Evolutionary conservation across 2,797 vertebrate species (phyloP), one percentile per base, ranked within the genome.

Genomic region (Malacoctenus gilli): DNA sequence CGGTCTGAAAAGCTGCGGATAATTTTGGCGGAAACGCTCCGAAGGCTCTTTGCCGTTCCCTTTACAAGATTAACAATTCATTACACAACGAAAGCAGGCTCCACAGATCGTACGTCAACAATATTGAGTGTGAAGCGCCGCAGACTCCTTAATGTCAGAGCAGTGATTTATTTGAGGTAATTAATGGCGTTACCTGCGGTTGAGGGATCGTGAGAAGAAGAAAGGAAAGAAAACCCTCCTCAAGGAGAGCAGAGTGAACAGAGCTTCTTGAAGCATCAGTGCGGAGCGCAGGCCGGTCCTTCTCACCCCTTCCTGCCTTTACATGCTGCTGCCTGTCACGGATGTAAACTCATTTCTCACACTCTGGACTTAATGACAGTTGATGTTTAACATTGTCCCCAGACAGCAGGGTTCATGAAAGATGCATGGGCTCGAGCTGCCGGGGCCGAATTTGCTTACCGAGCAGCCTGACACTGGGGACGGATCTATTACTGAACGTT

Each of bases 341-440:
- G 61, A 59, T 76, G 74, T 63, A 50, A 81, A 86, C 68, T 77
- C 47, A 84, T 87, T 80, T 78, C 71, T 86, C 77, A 61, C 52
- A 35, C 76, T 70, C 46, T 18, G 30, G 42, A 75, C 75, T 85
- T 87, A 87, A 87, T 82, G 81, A 81, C 77, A 81, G 82, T 71
- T 80, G 81, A 84, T 86, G 84, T 83, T 78, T 66, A 82, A 87
- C 83, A 83, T 72, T 50, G 68, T 87, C 79, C 80, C 82, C 67
- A 73, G 83, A 76, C 63, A 2, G 75, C 79, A 6, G 68, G 49
- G 52, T 75, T 90, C 83, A 87, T 88, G 82, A 90, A 89, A 89
- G 75, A 89, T 89, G 83, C 86, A 90, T 85, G 78, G 52, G 0
- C 31, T 46, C 31, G 63, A 65, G 77, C 72, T 61, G 78, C 73